Conservation (phyloP, 1,140 invertebrate genomes). For the Drosophila lacteicornis region DNA sequence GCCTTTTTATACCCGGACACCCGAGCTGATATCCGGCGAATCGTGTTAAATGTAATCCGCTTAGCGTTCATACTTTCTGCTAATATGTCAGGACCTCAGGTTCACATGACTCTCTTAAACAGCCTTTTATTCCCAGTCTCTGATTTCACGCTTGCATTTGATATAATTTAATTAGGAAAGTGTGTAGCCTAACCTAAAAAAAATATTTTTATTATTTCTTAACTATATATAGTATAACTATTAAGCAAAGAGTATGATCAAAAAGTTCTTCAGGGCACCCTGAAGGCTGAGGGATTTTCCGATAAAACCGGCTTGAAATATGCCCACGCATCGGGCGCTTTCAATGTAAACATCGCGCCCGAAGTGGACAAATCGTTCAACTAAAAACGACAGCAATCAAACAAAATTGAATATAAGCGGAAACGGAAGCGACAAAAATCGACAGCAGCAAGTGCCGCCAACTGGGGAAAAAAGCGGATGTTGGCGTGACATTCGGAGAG, state of each 20-base stretch:
- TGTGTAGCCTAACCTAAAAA: too few species aligned
- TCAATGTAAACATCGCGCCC: constrained; percentile 74
- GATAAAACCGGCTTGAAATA: constrained; percentile 58
- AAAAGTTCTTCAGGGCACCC: neutral
- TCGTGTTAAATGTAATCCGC: constrained; percentile 72
- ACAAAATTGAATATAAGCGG: constrained; percentile 81
- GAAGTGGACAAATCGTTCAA: constrained; percentile 77
- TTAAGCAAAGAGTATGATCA: neutral
- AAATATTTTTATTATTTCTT: neutral
- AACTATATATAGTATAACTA: accelerated
- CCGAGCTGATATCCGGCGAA: constrained; percentile 18
- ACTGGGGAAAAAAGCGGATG: constrained; percentile 24
- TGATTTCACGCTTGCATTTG: neutral
- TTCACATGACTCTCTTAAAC: neutral
- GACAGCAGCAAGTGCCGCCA: constrained; percentile 35
- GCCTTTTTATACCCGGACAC: neutral
- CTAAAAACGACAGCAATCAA: constrained; percentile 81
- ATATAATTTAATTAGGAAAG: neutral
- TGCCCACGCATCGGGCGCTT: constrained; percentile 52
- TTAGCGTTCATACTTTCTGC: constrained; percentile 52
- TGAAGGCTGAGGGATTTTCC: neutral
- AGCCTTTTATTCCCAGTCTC: constrained; percentile 12
- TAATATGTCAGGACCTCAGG: constrained; percentile 22
- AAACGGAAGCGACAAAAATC: constrained; percentile 64
- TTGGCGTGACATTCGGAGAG: constrained; percentile 48